Base-by-base conservation (phyloP, 1,140 invertebrate species). In the Zelostemma sp. region DNA sequence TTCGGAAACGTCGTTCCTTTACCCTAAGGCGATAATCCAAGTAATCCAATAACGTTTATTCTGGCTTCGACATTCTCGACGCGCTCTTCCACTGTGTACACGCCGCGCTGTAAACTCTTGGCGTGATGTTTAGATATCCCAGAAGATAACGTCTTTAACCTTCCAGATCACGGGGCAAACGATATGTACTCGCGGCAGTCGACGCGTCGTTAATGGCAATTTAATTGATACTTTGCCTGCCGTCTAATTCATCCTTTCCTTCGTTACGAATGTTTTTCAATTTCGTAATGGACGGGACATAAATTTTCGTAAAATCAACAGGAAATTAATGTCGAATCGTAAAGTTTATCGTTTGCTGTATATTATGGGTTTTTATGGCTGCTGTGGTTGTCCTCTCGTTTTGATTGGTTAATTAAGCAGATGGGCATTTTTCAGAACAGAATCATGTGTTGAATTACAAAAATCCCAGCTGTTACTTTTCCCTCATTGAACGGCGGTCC, bases 1-100 rank as follows among this genome's bases (percentile, higher is more conserved):
- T 38, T 14, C 35, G 9, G 9, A 38, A 38, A 38, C 12, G 9
- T 38, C 35, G 9, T n/a, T 2, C 35, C 35, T 38, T 38, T n/a
- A n/a, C 35, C 35, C n/a, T 2, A 11, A 38, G 35, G 35, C 35
- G n/a, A n/a, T n/a, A n/a, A n/a, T n/a, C n/a, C n/a, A n/a, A 14
- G 3, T 14, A n/a, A 38, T 38, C 35, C 35, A 38, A 38, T 38
- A 38, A 38, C 35, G 35, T 38, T 38, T 5, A 11, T 11, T 38
- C 35, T 38, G 35, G 9, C 35, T 38, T 38, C 35, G 35, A 43
- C 41, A 43, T 43, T 43, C 17, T 14, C 12, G 35, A n/a, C 35
- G 35, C 11, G 35, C 35, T 14, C 35, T 17, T 17, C 16, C 16
- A 12, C 17, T 43, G 17, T 43, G 41, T 43, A 43, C 41, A 43